These are phyloP conservation scores for Salvelinus alpinus DNA, from an alignment of 2,113 vertebrate species.

Conservation along the genomic window DNA sequence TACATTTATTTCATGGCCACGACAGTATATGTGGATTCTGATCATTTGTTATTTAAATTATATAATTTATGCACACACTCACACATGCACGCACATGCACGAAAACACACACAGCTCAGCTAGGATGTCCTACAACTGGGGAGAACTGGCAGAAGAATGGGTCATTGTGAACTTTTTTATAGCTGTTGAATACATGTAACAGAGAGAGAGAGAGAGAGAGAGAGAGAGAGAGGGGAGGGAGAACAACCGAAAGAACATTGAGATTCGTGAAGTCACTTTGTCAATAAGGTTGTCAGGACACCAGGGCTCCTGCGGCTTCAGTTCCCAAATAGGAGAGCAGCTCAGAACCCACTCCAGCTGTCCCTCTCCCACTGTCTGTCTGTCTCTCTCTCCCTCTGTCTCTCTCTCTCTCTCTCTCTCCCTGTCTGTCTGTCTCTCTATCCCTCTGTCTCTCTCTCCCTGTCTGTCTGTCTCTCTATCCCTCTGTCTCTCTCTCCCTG, in stretches of 20 bases:
- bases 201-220: background rate
- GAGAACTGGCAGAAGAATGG: constrained; percentile 33
- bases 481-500: too few species aligned
- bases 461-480: background rate
- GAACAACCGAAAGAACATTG: constrained; percentile 23
- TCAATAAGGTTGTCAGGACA: constrained; percentile 45
- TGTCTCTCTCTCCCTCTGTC: constrained; percentile 1
- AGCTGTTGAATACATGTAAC: background rate
- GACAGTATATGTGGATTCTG: too few species aligned
- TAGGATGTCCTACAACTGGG: background rate
- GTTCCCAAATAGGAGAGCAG: constrained; percentile 28
- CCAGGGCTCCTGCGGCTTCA: constrained; percentile 42
- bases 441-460: background rate
- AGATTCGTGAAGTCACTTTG: constrained; percentile 36
- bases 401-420: background rate
- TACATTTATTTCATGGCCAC: too few species aligned
- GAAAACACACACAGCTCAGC: background rate
- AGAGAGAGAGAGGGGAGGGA: background rate
- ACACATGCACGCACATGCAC: background rate
- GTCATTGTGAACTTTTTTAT: constrained; percentile 29
- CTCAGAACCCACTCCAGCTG: constrained; percentile 24
- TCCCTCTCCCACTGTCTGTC: background rate
- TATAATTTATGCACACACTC: background rate
- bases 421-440: background rate
- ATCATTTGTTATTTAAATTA: too few species aligned